Evolutionary conservation across 2,113 vertebrate genomes (phyloP).

Genomic region (Paralichthys olivaceus): DNA sequence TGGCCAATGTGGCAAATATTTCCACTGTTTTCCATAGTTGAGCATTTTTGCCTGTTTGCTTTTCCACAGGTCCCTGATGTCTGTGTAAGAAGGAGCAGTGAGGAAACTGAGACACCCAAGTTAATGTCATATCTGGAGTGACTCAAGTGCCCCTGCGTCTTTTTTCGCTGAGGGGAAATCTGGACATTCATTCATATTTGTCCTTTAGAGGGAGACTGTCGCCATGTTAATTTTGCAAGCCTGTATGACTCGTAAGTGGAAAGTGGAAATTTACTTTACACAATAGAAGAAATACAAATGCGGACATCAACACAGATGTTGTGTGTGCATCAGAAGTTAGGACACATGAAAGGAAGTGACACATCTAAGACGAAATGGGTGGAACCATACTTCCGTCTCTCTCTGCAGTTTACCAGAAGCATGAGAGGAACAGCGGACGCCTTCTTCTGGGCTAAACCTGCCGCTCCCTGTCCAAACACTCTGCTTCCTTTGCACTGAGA

Average conservation of each 20-base stretch:
- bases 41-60: conserved; percentile 62
- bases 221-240: conserved; percentile 30
- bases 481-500: conserved; percentile 53
- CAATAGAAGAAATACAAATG: not conserved
- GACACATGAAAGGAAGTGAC: conserved; percentile 69
- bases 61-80: conserved; percentile 66
- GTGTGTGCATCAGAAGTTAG: conserved; percentile 20
- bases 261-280: conserved; percentile 50
- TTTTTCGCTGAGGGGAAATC: not conserved
- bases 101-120: conserved; percentile 33
- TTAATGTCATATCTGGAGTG: not conserved
- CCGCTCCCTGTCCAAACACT: conserved; percentile 59
- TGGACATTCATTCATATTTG: not conserved
- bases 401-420: conserved; percentile 38
- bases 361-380: conserved; percentile 49
- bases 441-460: conserved; percentile 49
- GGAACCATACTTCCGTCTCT: conserved; percentile 32
- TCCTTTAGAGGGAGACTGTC: not conserved
- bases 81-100: conserved; percentile 30
- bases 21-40: conserved; percentile 73
- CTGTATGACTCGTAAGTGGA: conserved; percentile 32
- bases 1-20: conserved; percentile 68
- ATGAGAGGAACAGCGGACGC: conserved; percentile 53
- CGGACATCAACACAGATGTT: conserved; percentile 29
- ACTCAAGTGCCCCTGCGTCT: not conserved